A percentile compares a stretch with the other conserved stretches of the same genome.
These are phyloP conservation scores for Drosophila dives DNA, from an alignment of 2,888 invertebrate species.

Conservation along the genomic window DNA sequence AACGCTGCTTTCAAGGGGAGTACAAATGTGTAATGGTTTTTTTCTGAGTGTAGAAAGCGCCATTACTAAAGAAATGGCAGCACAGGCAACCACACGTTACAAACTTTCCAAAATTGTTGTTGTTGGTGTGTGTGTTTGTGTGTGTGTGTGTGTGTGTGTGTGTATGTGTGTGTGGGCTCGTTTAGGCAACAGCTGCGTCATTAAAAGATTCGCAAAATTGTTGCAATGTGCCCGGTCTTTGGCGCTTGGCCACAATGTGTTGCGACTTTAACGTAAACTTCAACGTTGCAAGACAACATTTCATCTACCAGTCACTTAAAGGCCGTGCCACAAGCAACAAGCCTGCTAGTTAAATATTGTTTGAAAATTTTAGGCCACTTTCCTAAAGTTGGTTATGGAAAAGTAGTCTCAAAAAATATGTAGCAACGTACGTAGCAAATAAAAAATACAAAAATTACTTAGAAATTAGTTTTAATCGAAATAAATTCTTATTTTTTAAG, in stretches of 20 bases:
- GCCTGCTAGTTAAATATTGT: background rate
- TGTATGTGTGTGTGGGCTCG: slow-evolving; percentile 28
- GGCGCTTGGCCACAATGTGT: slow-evolving; percentile 56
- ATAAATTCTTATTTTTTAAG: too few relatives aligned
- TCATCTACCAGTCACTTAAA: slow-evolving; percentile 51
- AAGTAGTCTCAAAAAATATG: too few relatives aligned
- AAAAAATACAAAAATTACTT: background rate
- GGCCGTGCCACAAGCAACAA: slow-evolving; percentile 34
- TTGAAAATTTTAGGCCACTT: background rate
- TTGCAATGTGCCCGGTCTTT: slow-evolving; percentile 54
- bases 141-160: slow-evolving; percentile 11
- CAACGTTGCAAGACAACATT: slow-evolving; percentile 23
- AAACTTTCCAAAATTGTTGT: slow-evolving; percentile 72
- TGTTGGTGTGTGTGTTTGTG: slow-evolving; percentile 6
- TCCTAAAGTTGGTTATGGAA: background rate
- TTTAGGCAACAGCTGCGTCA: slow-evolving; percentile 72
- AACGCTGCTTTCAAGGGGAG: background rate
- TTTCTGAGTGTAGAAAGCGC: background rate
- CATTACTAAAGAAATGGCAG: slow-evolving; percentile 36
- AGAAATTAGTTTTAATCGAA: background rate
- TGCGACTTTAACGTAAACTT: slow-evolving; percentile 18
- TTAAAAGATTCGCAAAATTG: slow-evolving; percentile 74
- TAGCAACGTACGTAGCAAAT: too few relatives aligned
- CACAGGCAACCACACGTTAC: slow-evolving; percentile 43
- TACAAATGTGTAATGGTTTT: background rate